Conservation (phyloP, 1,140 invertebrate species). For the Halesus radiatus region DNA sequence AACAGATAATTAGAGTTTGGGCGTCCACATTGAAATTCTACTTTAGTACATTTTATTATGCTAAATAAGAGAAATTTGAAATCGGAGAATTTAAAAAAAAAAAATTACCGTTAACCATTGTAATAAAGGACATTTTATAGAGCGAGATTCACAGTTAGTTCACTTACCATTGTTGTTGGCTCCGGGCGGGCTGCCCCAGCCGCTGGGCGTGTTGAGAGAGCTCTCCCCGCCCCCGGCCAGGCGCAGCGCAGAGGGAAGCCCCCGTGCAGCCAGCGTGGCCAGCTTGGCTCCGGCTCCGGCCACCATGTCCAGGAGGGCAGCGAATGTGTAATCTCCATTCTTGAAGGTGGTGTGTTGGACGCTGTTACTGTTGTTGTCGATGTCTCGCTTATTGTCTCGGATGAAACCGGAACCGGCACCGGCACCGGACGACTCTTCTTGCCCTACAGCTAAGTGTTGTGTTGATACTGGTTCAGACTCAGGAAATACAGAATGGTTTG, state of each 20-base stretch:
- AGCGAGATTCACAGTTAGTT: too few species aligned
- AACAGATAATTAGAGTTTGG: too few species aligned
- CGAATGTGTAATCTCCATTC: conserved; percentile 57
- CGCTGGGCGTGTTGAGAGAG: conserved; percentile 80
- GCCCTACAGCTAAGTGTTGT: conserved; percentile 39
- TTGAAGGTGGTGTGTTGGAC: conserved; percentile 56
- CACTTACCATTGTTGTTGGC: conserved; percentile 73
- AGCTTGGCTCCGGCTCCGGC: conserved; percentile 56
- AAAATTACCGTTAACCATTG: too few species aligned
- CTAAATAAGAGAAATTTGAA: too few species aligned
- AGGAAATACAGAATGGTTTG: conserved; percentile 54
- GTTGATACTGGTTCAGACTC: conserved; percentile 55
- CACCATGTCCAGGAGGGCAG: conserved; percentile 61
- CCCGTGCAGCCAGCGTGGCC: conserved; percentile 67
- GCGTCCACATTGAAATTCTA: too few species aligned
- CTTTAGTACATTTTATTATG: too few species aligned
- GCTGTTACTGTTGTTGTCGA: too few species aligned
- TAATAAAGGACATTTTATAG: not conserved
- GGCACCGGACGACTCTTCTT: too few species aligned
- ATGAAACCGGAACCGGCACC: not conserved
- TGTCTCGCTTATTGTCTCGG: not conserved
- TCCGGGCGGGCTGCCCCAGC: conserved; percentile 80
- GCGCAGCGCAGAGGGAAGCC: conserved; percentile 74
- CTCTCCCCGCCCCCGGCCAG: conserved; percentile 84
- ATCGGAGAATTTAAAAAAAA: too few species aligned